Evolutionary conservation across 2,113 vertebrate species (phyloP), one percentile per base, ranked within the genome.

Genomic region (Ascaphus truei): DNA sequence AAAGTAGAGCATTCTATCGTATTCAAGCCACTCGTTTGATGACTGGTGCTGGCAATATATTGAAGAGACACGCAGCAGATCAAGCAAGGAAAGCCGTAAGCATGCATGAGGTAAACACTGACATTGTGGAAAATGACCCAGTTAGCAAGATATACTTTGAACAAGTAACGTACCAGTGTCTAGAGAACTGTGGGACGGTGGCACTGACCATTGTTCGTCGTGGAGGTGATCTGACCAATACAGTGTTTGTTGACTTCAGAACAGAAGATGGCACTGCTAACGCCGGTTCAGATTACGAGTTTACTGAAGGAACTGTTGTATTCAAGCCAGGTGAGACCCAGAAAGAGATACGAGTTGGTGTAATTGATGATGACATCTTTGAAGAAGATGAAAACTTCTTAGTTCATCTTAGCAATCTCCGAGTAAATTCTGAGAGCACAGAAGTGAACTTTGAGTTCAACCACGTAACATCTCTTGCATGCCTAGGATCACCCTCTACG

Each of bases 371-470:
- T 0, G 96, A 99, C 60, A 96, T 98, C 62, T 98, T 99, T 72
- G 96, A 99, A 79, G 97, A 98, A 61, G 97, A 98, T 2, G 95
- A 99, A 73, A 95, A 97, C 68, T 98, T 99, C 79, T 82, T 93
- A 59, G 94, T 98, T 52, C 94, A 98, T 62, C 93, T 99, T 37
- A 96, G 90, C 77, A 93, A 96, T 0, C 83, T 96, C 52, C 89
- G 83, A 1, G 90, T 94, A 7, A 57, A 86, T n/a, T 78, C 84
- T 0, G 89, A 89, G 11, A 74, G 73, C 1, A 84, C 88, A 0
- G 94, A 93, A n/a, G 84, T 87, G 1, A 74, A 80, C 0, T 74
- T 86, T 0, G 80, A 88, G 16, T 73, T 77, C 27, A 88, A 89
- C 57, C 88, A 90, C 0, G 20, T 81, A 2, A 81, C 90, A 5